A percentile compares a stretch with the other conserved stretches of the same genome.
phyloP scores from a whole-genome alignment of 1,140 invertebrate genomes.

The Caenorhabditis latens region DNA sequence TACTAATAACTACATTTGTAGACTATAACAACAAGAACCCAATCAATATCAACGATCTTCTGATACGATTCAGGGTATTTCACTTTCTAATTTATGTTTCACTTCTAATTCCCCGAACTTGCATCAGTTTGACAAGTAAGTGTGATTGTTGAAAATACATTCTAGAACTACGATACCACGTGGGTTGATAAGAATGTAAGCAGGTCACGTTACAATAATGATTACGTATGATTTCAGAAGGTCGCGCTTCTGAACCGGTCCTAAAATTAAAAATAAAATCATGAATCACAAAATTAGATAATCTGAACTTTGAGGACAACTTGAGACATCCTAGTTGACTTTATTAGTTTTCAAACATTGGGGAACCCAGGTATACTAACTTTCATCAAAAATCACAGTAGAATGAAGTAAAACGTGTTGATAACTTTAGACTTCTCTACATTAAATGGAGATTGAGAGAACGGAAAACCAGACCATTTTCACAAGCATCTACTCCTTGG shows the following conservation, averaged over 20 bases:
- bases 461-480: slow-evolving; percentile 33
- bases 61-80: not conserved
- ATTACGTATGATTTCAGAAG: not conserved
- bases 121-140: not conserved
- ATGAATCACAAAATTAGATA: not conserved
- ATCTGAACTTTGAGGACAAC: not conserved
- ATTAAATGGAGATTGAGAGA: not conserved
- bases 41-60: not conserved
- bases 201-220: not conserved
- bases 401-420: slow-evolving; percentile 11
- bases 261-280: not conserved
- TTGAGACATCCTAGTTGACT: too few species aligned
- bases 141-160: slow-evolving; percentile 26
- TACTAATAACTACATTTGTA: not conserved
- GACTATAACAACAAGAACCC: not conserved
- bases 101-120: not conserved
- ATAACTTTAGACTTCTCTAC: slow-evolving; percentile 11
- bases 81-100: not conserved
- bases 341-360: not conserved
- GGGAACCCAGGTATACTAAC: not conserved
- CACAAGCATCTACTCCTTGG: not conserved
- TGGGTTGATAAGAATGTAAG: not conserved
- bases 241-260: not conserved
- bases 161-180: slow-evolving; percentile 16
- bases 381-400: not conserved